Base-by-base conservation (phyloP, 2,797 vertebrate genomes). In the Florisuga fusca region DNA sequence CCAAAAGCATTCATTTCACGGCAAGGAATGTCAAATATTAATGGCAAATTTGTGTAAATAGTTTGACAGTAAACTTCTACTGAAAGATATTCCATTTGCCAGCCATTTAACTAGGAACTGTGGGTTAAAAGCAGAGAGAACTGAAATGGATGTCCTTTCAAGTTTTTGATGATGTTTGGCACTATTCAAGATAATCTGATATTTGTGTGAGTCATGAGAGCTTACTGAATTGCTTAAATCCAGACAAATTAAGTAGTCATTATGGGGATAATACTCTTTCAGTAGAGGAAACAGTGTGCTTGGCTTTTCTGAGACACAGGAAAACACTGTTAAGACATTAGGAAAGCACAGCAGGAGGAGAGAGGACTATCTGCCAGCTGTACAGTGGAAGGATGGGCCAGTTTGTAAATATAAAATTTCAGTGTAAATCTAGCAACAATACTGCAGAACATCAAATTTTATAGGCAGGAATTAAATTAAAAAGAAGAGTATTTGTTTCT, bases 191-290 rank as follows among this genome's bases (percentile, higher is more conserved):
- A 93, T 33, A 82, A 90, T 61, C 46, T 92, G 82, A 4, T 78
- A 92, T 69, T 73, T 84, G 57, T 23, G 36, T 80, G 86, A 93
- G 67, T 93, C 95, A 71, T 58, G 89, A 62, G 31, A 92, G 36
- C 34, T 94, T 68, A 89, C 43, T 31, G 72, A 93, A 89, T 54
- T 81, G 85, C 93, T 67, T 74, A 80, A 94, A 90, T 36, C 50
- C 85, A 90, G 83, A 64, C 64, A 91, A 91, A 94, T 90, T 82
- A 90, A 84, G 80, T 1, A 82, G 77, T 91, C 53, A 77, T 84
- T 91, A 74, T 22, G 57, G 48, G 93, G 77, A 15, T 82, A 94
- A 89, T 67, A 43, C 38, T 85, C 34, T 72, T 41, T 58, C 62
- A 78, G 57, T 0, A 66, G 61, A 90, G 80, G 75, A 78, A 94